Conservation (phyloP, 2,113 vertebrate genomes). For the western clawed frog (Xenopus tropicalis) region UCB_Xtro_10.0 CM004450.2:75115501-75116000, state of each 20-base stretch:
- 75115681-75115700: too few relatives aligned
- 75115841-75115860: constrained; percentile 35
- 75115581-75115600: too few relatives aligned
- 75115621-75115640: too few relatives aligned
- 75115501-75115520: too few relatives aligned
- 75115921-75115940: background rate
- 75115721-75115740: background rate
- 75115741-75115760: background rate
- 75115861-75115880: constrained; percentile 28
- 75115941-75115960: background rate
- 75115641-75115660: too few relatives aligned
- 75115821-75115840: constrained; percentile 28
- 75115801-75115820: constrained; percentile 14
- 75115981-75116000: background rate
- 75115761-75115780: background rate
- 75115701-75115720: background rate
- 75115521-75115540: too few relatives aligned
- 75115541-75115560: too few relatives aligned
- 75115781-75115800: constrained; percentile 12
- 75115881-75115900: constrained; percentile 12
- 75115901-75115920: constrained; percentile 7
- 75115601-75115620: too few relatives aligned
- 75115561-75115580: too few relatives aligned
- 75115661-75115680: too few relatives aligned
- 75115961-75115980: background rate